Evolutionary conservation across 1,140 invertebrate genomes (phyloP).

Genomic region (Eurosta solidaginis): DNA sequence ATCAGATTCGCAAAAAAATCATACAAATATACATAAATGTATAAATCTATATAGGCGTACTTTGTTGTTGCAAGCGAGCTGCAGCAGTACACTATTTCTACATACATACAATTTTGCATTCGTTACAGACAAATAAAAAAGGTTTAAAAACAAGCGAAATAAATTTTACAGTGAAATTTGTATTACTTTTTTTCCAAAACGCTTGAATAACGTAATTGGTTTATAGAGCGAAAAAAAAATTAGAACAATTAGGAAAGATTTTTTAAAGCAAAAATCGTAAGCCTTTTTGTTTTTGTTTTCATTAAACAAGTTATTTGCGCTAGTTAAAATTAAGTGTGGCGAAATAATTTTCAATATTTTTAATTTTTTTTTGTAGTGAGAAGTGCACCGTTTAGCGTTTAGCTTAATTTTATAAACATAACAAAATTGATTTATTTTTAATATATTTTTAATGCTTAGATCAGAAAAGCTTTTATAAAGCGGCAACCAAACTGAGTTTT

Average conservation of each 20-base stretch:
- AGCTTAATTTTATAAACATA: not conserved
- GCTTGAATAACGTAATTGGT: too few species aligned
- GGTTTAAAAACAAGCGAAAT: too few species aligned
- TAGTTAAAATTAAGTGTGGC: constrained; percentile 3
- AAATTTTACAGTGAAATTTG: too few species aligned
- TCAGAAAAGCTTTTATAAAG: constrained; percentile 12
- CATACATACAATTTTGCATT: not conserved
- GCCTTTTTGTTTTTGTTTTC: not conserved
- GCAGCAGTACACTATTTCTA: not conserved
- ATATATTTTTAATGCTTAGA: too few species aligned
- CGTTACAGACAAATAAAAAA: not conserved
- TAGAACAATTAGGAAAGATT: not conserved
- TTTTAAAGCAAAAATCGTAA: not conserved
- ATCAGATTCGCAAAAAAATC: not conserved
- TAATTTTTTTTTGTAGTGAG: not conserved
- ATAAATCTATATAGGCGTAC: not conserved
- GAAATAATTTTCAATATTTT: not conserved
- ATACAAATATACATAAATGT: not conserved
- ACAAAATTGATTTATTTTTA: not conserved
- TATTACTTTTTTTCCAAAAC: too few species aligned
- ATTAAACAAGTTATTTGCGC: not conserved
- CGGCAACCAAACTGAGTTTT: constrained; percentile 19
- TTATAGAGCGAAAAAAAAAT: not conserved
- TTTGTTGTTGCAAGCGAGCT: not conserved
- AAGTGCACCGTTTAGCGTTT: not conserved